These are phyloP conservation scores for Diaperis boleti DNA, from an alignment of 2,888 invertebrate genomes.

Conservation along the genomic window DNA sequence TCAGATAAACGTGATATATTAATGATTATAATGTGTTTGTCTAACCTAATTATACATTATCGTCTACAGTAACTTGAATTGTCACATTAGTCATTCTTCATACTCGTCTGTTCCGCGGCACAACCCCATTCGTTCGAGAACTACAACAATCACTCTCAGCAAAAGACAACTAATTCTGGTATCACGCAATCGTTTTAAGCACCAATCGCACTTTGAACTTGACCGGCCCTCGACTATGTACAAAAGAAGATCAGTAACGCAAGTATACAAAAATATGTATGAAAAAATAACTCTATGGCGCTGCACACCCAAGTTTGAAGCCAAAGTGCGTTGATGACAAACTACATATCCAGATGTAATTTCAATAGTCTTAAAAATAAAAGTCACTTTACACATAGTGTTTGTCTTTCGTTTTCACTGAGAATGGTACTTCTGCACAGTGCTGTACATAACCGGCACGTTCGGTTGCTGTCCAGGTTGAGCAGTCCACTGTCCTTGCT, in stretches of 20 bases:
- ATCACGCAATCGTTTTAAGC: conserved; percentile 45
- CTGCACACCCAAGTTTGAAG: conserved; percentile 32
- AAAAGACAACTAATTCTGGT: conserved; percentile 40
- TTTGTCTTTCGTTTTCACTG: conserved; percentile 73
- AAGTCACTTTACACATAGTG: conserved; percentile 22
- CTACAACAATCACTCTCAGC: conserved; percentile 29
- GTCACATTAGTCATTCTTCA: conserved; percentile 24
- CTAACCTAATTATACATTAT: conserved; percentile 50
- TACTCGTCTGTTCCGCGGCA: conserved; percentile 1
- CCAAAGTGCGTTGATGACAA: conserved; percentile 44
- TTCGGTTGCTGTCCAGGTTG: conserved; percentile 67
- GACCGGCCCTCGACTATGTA: conserved; percentile 35
- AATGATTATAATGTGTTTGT: conserved; percentile 49
- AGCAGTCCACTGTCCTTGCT: conserved; percentile 63
- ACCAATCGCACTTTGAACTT: conserved; percentile 45
- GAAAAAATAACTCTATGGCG: conserved; percentile 36
- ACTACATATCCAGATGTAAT: conserved; percentile 40
- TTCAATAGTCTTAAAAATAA: conserved; percentile 31
- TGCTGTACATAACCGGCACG: conserved; percentile 76
- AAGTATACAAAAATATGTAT: conserved; percentile 47
- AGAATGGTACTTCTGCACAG: conserved; percentile 88
- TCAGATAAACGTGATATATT: conserved; percentile 51
- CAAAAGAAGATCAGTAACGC: conserved; percentile 34
- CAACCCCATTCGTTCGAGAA: conserved; percentile 9
- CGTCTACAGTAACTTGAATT: conserved; percentile 48